phyloP scores from a whole-genome alignment of 2,888 invertebrate species.

The Branchipolynoe longqiensis region DNA sequence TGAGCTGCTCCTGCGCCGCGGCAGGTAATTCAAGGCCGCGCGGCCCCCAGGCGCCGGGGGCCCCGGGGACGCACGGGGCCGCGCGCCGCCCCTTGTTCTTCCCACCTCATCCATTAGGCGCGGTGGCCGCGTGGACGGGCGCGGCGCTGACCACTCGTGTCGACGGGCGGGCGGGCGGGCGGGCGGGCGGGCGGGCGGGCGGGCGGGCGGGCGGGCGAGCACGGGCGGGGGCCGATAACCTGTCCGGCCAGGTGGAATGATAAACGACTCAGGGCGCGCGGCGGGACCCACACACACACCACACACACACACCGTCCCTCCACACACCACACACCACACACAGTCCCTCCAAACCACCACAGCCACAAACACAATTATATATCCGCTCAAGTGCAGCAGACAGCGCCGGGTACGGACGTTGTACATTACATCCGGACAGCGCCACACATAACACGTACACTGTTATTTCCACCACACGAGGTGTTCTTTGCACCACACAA shows the following conservation, averaged over 20 bases:
- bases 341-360: too few relatives aligned
- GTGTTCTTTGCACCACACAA: too few relatives aligned
- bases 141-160: background rate
- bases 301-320: background rate
- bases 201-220: background rate
- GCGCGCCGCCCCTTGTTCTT: background rate
- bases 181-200: background rate
- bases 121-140: background rate
- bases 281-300: background rate
- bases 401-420: too few relatives aligned
- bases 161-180: background rate
- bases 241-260: background rate
- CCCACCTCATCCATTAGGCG: conserved; percentile 30
- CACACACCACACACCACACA: background rate
- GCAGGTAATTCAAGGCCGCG: background rate
- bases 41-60: background rate
- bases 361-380: conserved; percentile 25
- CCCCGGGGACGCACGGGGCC: background rate
- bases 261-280: conserved; percentile 2
- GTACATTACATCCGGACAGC: too few relatives aligned
- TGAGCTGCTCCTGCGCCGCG: background rate
- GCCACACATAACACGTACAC: too few relatives aligned
- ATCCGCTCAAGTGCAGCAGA: too few relatives aligned
- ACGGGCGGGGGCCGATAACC: conserved; percentile 20
- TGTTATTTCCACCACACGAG: too few relatives aligned